phyloP scores from a whole-genome alignment of 1,140 invertebrate species.

The Chlorops oryzae region DNA sequence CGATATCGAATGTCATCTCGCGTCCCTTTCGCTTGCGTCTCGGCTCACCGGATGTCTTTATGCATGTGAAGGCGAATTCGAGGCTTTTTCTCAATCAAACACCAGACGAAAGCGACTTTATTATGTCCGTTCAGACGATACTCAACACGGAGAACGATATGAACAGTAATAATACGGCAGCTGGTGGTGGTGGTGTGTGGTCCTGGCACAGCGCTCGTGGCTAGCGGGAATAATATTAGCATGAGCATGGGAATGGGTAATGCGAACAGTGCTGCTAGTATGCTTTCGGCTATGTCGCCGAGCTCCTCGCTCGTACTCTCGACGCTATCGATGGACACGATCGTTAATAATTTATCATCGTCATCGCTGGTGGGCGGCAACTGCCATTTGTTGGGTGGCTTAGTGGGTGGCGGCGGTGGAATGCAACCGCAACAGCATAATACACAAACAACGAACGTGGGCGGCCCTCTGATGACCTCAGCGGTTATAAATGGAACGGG shows the following conservation, averaged over 20 bases:
- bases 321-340: conserved; percentile 34
- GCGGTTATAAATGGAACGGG: conserved; percentile 62
- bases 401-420: conserved; percentile 40
- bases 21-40: conserved; percentile 73
- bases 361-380: conserved; percentile 9
- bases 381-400: conserved; percentile 32
- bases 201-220: no score
- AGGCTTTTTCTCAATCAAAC: conserved; percentile 71
- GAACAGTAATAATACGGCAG: conserved; percentile 48
- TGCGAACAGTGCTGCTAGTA: background rate
- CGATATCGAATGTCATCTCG: conserved; percentile 48
- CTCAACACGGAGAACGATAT: conserved; percentile 54
- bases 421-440: conserved; percentile 23
- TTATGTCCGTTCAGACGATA: conserved; percentile 87
- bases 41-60: conserved; percentile 63
- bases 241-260: conserved; percentile 13
- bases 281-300: conserved; percentile 35
- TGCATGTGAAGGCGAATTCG: conserved; percentile 83
- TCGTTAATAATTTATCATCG: conserved; percentile 25
- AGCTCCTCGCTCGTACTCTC: conserved; percentile 34
- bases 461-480: conserved; percentile 61
- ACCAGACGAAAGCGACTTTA: conserved; percentile 71
- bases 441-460: conserved; percentile 47
- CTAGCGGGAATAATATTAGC: conserved; percentile 9
- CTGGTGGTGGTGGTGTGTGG: conserved; percentile 3